These are phyloP conservation scores for Aegotheles bennettii DNA, from an alignment of 2,113 vertebrate species.

Conservation along the genomic window DNA sequence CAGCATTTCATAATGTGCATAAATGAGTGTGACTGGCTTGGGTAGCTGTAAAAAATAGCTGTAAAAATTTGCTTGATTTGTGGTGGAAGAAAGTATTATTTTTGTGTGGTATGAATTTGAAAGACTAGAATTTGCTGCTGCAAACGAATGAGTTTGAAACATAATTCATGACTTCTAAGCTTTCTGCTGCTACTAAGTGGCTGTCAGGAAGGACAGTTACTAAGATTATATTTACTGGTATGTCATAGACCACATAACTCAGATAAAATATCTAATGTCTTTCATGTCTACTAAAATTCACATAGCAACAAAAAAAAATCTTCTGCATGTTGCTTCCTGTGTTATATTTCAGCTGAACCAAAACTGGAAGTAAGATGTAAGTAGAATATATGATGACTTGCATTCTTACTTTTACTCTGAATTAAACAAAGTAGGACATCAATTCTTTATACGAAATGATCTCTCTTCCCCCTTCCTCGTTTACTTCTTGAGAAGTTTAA, in stretches of 20 bases:
- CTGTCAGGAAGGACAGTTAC: not conserved
- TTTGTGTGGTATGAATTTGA: not conserved
- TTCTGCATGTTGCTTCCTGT: not conserved
- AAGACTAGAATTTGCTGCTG: not conserved
- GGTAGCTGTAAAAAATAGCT: not conserved
- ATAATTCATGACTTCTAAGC: not conserved
- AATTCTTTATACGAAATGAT: not conserved
- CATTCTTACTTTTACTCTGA: not conserved
- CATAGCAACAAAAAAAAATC: not conserved
- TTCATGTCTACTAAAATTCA: not conserved
- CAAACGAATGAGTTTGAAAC: not conserved
- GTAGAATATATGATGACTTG: not conserved
- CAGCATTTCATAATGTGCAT: not conserved
- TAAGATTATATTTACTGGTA: not conserved
- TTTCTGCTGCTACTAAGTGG: not conserved
- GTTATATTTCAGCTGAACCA: not conserved
- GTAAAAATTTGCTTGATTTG: not conserved
- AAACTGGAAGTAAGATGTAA: not conserved
- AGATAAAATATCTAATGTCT: not conserved
- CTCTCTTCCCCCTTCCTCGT: not conserved
- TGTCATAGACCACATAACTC: not conserved
- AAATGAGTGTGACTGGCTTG: not conserved
- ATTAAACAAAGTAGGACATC: not conserved
- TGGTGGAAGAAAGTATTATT: not conserved
- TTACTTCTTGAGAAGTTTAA: not conserved